These are phyloP conservation scores for Drosophila malerkotliana DNA, from an alignment of 1,140 invertebrate genomes.

Conservation along the genomic window DNA sequence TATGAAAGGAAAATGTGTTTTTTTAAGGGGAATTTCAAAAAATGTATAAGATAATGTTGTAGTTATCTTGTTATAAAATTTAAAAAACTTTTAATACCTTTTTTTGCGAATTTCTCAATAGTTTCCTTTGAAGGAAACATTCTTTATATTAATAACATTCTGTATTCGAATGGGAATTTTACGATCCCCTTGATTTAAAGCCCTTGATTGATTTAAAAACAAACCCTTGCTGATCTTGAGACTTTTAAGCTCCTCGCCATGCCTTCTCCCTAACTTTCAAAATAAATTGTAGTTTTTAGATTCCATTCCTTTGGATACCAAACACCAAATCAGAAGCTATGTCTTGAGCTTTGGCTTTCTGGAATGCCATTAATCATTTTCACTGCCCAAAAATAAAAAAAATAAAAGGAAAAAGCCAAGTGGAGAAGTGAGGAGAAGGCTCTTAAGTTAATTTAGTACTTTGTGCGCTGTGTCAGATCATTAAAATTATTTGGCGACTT, in stretches of 20 bases:
- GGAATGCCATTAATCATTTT: constrained; percentile 63
- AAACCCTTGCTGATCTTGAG: not conserved
- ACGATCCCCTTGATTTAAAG: too few relatives aligned
- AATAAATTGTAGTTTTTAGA: not conserved
- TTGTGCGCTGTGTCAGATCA: constrained; percentile 53
- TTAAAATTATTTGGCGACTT: constrained; percentile 67
- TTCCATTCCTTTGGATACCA: not conserved
- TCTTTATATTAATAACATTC: too few relatives aligned
- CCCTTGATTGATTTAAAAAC: not conserved
- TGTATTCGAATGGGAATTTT: too few relatives aligned
- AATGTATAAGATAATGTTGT: too few relatives aligned
- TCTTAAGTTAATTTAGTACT: constrained; percentile 65
- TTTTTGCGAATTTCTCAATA: too few relatives aligned
- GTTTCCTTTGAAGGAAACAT: too few relatives aligned
- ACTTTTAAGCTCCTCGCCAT: not conserved
- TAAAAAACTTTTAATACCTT: too few relatives aligned
- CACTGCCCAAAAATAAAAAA: constrained; percentile 23
- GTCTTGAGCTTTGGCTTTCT: constrained; percentile 36
- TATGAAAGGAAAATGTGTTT: too few relatives aligned
- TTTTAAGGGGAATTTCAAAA: too few relatives aligned
- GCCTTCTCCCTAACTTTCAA: not conserved
- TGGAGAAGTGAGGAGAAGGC: constrained; percentile 33
- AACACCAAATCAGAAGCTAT: constrained; percentile 42
- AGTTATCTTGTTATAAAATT: too few relatives aligned
- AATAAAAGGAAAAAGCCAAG: not conserved